A percentile compares a stretch with the other conserved stretches of the same genome.
These are phyloP conservation scores for Hydroisotoma schaefferi DNA, from an alignment of 2,888 invertebrate species.

Conservation along the genomic window DNA sequence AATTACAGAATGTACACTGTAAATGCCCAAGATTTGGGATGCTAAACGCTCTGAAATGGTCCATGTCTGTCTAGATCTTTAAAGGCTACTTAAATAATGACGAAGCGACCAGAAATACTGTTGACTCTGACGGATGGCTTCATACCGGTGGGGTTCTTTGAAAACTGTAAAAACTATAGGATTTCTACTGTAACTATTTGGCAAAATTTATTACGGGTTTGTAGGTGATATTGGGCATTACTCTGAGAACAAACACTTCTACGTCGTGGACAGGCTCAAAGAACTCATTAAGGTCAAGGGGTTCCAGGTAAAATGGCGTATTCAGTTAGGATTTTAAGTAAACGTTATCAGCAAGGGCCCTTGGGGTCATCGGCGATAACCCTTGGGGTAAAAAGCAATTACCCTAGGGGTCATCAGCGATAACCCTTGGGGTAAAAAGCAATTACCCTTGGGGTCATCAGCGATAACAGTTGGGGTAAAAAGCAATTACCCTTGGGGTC, in stretches of 20 bases:
- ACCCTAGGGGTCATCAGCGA: too few species aligned
- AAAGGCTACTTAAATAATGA: constrained; percentile 74
- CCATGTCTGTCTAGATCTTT: constrained; percentile 62
- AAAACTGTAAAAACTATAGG: background rate
- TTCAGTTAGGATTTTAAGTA: constrained; percentile 49
- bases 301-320: constrained; percentile 70
- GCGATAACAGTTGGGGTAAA: too few species aligned
- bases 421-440: too few species aligned
- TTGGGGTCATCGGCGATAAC: too few species aligned
- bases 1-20: too few species aligned
- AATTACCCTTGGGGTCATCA: too few species aligned
- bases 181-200: background rate
- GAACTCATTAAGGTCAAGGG: constrained; percentile 65
- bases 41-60: background rate
- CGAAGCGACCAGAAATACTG: constrained; percentile 66
- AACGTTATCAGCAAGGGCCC: background rate
- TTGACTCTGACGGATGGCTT: constrained; percentile 78
- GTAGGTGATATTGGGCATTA: constrained; percentile 77
- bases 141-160: constrained; percentile 59
- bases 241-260: constrained; percentile 70
- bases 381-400: too few species aligned
- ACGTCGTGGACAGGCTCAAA: constrained; percentile 65
- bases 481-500: too few species aligned
- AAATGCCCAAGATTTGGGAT: too few species aligned
- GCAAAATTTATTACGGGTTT: constrained; percentile 49